These are phyloP conservation scores for Cryptotis parvus DNA, from an alignment of 2,113 vertebrate genomes.

Conservation along the genomic window DNA sequence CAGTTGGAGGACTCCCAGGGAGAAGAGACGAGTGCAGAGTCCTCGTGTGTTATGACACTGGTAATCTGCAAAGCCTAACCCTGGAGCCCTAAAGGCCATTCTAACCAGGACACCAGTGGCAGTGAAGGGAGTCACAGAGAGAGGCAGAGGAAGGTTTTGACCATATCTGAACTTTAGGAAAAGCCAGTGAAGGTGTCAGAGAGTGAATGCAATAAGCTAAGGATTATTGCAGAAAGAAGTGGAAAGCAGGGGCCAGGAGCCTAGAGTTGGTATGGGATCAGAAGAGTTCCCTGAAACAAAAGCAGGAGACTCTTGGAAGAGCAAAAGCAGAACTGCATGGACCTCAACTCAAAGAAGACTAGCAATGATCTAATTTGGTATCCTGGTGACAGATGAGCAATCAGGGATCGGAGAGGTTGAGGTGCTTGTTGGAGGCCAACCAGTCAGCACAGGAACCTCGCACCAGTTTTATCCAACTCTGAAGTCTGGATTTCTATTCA, in stretches of 20 bases:
- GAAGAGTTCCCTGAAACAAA: not conserved
- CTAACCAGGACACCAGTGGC: not conserved
- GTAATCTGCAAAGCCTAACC: not conserved
- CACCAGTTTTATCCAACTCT: not conserved
- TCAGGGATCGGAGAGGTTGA: not conserved
- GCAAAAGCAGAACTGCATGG: not conserved
- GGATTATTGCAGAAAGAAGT: rapidly evolving
- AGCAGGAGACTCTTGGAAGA: not conserved
- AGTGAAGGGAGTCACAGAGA: not conserved
- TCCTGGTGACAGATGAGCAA: not conserved
- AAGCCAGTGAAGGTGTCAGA: not conserved
- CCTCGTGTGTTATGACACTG: not conserved
- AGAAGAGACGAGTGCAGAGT: too few relatives aligned
- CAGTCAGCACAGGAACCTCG: not conserved
- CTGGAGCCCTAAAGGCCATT: not conserved
- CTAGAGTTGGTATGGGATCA: not conserved
- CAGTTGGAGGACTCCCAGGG: not conserved
- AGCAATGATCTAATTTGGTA: not conserved
- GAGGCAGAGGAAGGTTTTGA: too few relatives aligned
- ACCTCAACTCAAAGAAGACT: not conserved
- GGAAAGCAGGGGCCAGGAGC: rapidly evolving
- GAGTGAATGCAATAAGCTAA: not conserved
- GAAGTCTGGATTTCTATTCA: not conserved
- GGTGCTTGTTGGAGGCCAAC: too few relatives aligned
- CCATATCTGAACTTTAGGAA: not conserved